Percentiles rank a stretch among this genome's conserved stretches.
These are phyloP conservation scores for Cantharis nigra DNA, from an alignment of 2,888 invertebrate genomes.

Conservation along the genomic window DNA sequence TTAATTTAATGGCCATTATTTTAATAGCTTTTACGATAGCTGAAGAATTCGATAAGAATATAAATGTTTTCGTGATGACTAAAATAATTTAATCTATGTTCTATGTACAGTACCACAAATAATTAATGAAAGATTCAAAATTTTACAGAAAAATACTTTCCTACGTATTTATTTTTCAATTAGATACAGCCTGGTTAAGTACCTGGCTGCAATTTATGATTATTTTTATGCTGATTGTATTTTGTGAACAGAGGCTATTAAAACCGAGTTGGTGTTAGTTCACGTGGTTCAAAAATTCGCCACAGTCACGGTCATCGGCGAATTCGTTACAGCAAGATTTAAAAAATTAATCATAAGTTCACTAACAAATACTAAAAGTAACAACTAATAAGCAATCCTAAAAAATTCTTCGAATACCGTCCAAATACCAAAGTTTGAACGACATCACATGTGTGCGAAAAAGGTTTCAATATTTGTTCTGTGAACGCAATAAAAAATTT, in stretches of 20 bases:
- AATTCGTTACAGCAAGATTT: conserved; percentile 28
- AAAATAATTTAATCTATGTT: background rate
- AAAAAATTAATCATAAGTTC: conserved; percentile 5
- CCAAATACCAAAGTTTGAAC: background rate
- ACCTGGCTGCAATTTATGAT: conserved; percentile 24
- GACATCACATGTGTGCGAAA: background rate
- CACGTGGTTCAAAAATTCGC: conserved; percentile 34
- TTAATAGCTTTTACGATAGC: background rate
- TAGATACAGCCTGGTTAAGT: conserved; percentile 16
- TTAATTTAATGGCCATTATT: background rate
- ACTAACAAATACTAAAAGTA: background rate
- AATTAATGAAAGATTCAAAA: background rate
- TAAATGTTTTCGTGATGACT: background rate
- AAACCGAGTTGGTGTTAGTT: conserved; percentile 32
- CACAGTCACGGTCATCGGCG: conserved; percentile 35
- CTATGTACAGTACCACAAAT: background rate
- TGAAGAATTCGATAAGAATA: background rate
- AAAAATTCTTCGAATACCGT: background rate
- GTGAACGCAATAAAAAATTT: background rate
- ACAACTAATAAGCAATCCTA: background rate
- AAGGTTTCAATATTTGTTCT: background rate
- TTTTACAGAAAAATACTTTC: background rate
- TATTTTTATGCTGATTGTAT: conserved; percentile 36
- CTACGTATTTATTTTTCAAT: conserved; percentile 17
- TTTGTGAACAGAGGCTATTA: conserved; percentile 31